Conservation (phyloP, 2,888 invertebrate genomes). For the Cephus nigrinus region DNA sequence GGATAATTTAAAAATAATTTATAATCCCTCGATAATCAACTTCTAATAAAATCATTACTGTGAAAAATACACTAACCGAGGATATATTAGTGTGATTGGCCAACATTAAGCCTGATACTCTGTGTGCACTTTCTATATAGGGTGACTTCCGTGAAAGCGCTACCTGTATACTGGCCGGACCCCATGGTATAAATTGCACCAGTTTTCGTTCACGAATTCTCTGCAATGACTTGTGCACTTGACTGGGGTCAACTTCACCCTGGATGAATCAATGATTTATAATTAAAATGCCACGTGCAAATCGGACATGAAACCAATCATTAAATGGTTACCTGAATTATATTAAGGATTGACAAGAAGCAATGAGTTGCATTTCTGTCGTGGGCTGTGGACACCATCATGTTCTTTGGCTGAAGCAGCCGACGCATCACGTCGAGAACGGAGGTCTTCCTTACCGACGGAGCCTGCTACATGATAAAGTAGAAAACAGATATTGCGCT, state of each 20-base stretch:
- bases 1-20: background rate
- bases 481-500: background rate
- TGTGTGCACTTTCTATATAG: conserved; percentile 92
- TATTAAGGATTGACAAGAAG: conserved; percentile 96
- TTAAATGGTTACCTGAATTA: conserved; percentile 79
- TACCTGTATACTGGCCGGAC: conserved; percentile 97
- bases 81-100: conserved; percentile 99
- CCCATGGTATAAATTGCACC: conserved; percentile 98
- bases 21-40: background rate
- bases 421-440: conserved; percentile 98
- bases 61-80: conserved; percentile 73
- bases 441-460: conserved; percentile 91
- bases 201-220: conserved; percentile 93
- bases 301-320: background rate
- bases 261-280: conserved; percentile 63
- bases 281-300: background rate
- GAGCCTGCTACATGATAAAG: conserved; percentile 57
- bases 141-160: conserved; percentile 95
- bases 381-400: conserved; percentile 97
- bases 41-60: background rate
- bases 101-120: conserved; percentile 96
- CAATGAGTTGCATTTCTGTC: conserved; percentile 91
- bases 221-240: conserved; percentile 96
- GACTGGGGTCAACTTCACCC: conserved; percentile 98
- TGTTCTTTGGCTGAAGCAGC: conserved; percentile 96